Evolutionary conservation across 2,113 vertebrate species (phyloP).

Genomic region (Synchiropus splendidus): DNA sequence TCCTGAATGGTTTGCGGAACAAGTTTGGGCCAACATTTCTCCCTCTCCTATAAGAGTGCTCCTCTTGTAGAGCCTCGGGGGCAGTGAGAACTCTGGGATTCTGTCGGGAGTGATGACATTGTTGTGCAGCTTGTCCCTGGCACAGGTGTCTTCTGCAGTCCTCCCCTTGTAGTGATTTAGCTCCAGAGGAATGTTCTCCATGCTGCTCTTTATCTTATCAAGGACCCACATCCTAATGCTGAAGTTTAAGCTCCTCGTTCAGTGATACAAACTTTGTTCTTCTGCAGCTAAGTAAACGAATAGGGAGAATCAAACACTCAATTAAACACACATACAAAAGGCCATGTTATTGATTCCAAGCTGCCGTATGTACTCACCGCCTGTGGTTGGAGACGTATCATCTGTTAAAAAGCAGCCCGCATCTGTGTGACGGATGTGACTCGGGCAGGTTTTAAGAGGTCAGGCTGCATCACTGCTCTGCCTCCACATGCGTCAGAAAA

Average conservation of each 20-base stretch:
- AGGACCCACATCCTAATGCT: slow-evolving; percentile 50
- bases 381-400: slow-evolving; percentile 9
- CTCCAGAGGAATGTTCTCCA: slow-evolving; percentile 44
- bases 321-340: no score
- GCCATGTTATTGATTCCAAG: no score
- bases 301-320: no score
- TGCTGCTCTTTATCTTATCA: slow-evolving; percentile 43
- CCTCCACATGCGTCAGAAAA: slow-evolving; percentile 10
- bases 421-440: slow-evolving; percentile 5
- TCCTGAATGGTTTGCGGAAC: no score
- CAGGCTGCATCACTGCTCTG: slow-evolving; percentile 17
- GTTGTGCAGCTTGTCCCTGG: slow-evolving; percentile 43
- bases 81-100: slow-evolving; percentile 69
- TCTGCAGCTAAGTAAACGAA: no score
- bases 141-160: slow-evolving; percentile 32
- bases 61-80: slow-evolving; percentile 52
- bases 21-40: background rate
- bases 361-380: no score
- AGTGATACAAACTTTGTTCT: no score
- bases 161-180: slow-evolving; percentile 32
- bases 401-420: slow-evolving; percentile 4
- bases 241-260: no score
- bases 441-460: slow-evolving; percentile 30
- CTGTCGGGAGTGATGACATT: slow-evolving; percentile 69
- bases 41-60: slow-evolving; percentile 9